These are phyloP conservation scores for Miltochrista miniata DNA, from an alignment of 2,888 invertebrate species.

Conservation along the genomic window DNA sequence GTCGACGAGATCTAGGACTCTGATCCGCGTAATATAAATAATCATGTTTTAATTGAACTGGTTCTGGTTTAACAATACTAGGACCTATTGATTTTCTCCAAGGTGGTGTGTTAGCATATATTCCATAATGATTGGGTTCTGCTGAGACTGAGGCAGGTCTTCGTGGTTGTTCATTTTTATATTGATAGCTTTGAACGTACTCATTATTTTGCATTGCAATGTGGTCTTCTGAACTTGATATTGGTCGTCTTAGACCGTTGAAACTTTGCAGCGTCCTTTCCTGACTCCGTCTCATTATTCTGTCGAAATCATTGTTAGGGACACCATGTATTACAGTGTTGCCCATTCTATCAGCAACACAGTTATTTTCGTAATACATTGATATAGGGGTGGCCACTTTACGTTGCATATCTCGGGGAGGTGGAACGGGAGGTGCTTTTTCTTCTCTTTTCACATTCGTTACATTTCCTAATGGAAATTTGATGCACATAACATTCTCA, in stretches of 20 bases:
- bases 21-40: constrained; percentile 89
- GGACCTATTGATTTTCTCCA: constrained; percentile 68
- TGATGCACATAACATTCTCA: constrained; percentile 75
- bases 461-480: constrained; percentile 79
- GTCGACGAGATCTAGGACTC: constrained; percentile 88
- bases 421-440: constrained; percentile 89
- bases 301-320: constrained; percentile 76
- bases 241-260: constrained; percentile 73
- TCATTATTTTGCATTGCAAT: constrained; percentile 80
- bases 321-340: constrained; percentile 65
- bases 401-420: constrained; percentile 89
- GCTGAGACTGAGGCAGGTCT: constrained; percentile 79
- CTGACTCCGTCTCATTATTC: constrained; percentile 77
- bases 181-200: constrained; percentile 56
- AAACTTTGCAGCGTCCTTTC: constrained; percentile 73
- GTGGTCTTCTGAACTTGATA: constrained; percentile 79
- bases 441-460: constrained; percentile 71
- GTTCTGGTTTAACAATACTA: constrained; percentile 66
- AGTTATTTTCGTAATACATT: constrained; percentile 77
- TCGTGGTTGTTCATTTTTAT: constrained; percentile 69
- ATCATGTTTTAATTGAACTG: constrained; percentile 71
- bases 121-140: constrained; percentile 76
- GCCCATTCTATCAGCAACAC: constrained; percentile 58
- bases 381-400: constrained; percentile 80
- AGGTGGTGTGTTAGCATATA: constrained; percentile 67